These are phyloP conservation scores for Ceratosolen fusciceps DNA, from an alignment of 1,140 invertebrate genomes.

Conservation along the genomic window DNA sequence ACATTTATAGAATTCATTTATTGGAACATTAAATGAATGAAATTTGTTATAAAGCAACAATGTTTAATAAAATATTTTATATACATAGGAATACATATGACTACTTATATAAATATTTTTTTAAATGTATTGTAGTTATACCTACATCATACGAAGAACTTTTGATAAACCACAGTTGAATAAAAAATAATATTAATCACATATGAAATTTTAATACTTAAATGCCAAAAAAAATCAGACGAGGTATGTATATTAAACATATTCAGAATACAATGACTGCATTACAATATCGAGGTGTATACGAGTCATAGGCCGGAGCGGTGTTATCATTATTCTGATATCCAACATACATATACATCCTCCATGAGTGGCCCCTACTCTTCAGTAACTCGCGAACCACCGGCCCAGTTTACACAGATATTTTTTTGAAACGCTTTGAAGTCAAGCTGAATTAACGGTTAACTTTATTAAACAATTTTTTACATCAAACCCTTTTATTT, in stretches of 20 bases:
- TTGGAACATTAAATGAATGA: too few species aligned
- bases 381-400: constrained; percentile 63
- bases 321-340: constrained; percentile 65
- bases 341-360: constrained; percentile 63
- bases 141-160: background rate
- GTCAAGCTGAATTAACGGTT: background rate
- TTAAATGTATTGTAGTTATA: too few species aligned
- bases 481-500: background rate
- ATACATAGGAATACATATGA: too few species aligned
- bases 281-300: constrained; percentile 22
- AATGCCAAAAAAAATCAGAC: background rate
- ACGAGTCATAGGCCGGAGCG: constrained; percentile 59
- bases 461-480: background rate
- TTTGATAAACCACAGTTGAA: background rate
- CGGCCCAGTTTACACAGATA: constrained; percentile 54
- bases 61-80: too few species aligned
- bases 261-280: background rate
- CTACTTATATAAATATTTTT: too few species aligned
- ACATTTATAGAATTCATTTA: too few species aligned
- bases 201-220: background rate
- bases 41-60: too few species aligned
- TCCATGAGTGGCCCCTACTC: constrained; percentile 58
- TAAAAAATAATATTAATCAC: too few species aligned
- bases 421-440: background rate
- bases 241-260: background rate